Conservation (phyloP, 2,797 vertebrate species). For the Fratercula arctica region DNA sequence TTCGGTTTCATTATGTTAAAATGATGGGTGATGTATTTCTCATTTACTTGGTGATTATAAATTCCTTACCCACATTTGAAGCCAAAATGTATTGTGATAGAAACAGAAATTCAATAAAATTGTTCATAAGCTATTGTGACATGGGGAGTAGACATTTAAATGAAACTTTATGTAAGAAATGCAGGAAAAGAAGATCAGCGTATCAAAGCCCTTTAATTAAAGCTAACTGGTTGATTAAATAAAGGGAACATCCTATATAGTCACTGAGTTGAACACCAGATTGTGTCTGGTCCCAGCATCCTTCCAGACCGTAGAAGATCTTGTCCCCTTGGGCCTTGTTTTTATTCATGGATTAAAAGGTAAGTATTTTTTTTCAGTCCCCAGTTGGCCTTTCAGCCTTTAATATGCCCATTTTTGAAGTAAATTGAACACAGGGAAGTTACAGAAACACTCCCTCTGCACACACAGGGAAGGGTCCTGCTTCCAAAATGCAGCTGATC, state of each 20-base stretch:
- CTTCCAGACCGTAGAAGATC: not conserved
- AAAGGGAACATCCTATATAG: not conserved
- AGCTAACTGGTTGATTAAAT: not conserved
- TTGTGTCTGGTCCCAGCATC: not conserved
- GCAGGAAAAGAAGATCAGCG: not conserved
- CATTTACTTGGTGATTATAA: constrained; percentile 36
- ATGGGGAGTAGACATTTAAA: not conserved
- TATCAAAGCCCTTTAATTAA: not conserved
- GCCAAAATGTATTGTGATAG: not conserved
- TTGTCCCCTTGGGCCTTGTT: not conserved
- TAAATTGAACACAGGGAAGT: not conserved
- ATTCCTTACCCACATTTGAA: not conserved
- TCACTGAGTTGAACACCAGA: not conserved
- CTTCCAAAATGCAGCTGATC: not conserved
- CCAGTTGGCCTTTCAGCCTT: not conserved
- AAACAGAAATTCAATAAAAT: not conserved
- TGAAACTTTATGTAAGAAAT: not conserved
- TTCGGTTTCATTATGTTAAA: not conserved
- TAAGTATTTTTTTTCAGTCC: not conserved
- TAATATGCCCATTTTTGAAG: not conserved
- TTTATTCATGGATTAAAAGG: not conserved
- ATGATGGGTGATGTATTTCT: constrained; percentile 52
- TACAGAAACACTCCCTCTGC: not conserved
- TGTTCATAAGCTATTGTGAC: not conserved
- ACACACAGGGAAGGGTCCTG: not conserved